Conservation (phyloP, 2,888 invertebrate genomes). For the Monochamus alternatus region DNA sequence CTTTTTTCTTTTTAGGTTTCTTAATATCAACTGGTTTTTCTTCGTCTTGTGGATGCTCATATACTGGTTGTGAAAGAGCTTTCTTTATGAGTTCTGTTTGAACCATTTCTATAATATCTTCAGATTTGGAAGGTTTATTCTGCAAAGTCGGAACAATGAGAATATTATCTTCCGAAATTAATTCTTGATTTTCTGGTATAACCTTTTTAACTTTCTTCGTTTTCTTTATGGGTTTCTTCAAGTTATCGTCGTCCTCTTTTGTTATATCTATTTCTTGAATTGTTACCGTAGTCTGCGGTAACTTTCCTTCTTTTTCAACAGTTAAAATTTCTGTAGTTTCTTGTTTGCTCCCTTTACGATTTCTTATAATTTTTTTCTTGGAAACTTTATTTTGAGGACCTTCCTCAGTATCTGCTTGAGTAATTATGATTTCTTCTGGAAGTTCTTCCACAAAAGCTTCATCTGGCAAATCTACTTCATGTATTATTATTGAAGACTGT, state of each 20-base stretch:
- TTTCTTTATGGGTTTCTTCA: conserved; percentile 34
- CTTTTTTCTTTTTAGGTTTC: conserved; percentile 57
- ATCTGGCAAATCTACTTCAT: conserved; percentile 52
- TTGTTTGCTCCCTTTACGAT: neutral
- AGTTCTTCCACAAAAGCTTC: conserved; percentile 61
- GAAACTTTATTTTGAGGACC: conserved; percentile 58
- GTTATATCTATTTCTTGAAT: conserved; percentile 4
- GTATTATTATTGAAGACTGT: conserved; percentile 64
- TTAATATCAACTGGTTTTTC: conserved; percentile 63
- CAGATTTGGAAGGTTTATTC: conserved; percentile 63
- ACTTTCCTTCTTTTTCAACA: conserved; percentile 16
- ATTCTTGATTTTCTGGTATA: conserved; percentile 53
- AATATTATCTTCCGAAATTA: conserved; percentile 57
- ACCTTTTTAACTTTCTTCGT: conserved; percentile 47
- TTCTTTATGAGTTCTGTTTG: conserved; percentile 63
- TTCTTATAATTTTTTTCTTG: conserved; percentile 68
- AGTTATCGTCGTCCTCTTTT: neutral
- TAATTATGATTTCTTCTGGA: conserved; percentile 69
- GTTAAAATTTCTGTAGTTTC: conserved; percentile 15
- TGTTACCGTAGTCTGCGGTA: conserved; percentile 2
- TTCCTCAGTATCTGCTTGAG: conserved; percentile 61
- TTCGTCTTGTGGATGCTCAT: conserved; percentile 38
- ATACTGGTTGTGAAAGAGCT: conserved; percentile 55
- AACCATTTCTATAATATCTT: conserved; percentile 62
- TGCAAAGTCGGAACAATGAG: conserved; percentile 61